A percentile compares a stretch with the other conserved stretches of the same genome.
Evolutionary conservation across 92 coral and sea anemone species (phyloP).

Genomic region (Porites evermanni): DNA sequence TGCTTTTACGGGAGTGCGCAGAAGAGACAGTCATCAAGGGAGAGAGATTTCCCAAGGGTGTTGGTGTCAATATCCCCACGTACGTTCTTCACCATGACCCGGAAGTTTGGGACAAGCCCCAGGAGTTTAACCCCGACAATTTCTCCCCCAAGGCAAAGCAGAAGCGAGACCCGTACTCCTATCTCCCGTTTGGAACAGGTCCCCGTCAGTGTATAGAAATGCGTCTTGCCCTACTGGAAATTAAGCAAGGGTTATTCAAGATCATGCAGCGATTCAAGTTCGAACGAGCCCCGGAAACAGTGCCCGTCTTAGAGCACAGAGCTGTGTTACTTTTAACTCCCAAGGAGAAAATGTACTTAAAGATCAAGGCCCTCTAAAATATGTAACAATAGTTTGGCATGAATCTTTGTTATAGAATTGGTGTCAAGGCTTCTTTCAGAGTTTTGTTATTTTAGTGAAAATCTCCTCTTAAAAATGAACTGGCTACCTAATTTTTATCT

Average conservation of each 20-base stretch:
- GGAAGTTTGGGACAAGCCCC: slow-evolving; percentile 67
- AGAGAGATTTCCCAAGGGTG: slow-evolving; percentile 65
- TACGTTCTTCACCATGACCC: slow-evolving; percentile 78
- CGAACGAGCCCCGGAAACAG: slow-evolving; percentile 63
- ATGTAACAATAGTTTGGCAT: neutral
- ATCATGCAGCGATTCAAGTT: slow-evolving; percentile 68
- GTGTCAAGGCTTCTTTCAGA: too few relatives aligned
- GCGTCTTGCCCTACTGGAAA: slow-evolving; percentile 65
- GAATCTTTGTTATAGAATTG: too few relatives aligned
- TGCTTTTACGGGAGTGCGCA: slow-evolving; percentile 49
- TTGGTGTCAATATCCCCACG: slow-evolving; percentile 55
- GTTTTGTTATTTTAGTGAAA: too few relatives aligned
- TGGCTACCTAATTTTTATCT: too few relatives aligned
- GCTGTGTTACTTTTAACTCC: slow-evolving; percentile 50
- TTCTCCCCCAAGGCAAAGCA: slow-evolving; percentile 73
- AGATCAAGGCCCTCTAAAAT: slow-evolving; percentile 32
- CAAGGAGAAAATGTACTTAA: slow-evolving; percentile 36
- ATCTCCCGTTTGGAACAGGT: slow-evolving; percentile 68
- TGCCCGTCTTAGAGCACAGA: slow-evolving; percentile 11
- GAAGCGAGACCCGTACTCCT: slow-evolving; percentile 70
- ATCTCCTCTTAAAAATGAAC: too few relatives aligned
- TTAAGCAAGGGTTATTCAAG: slow-evolving; percentile 53
- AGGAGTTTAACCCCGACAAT: slow-evolving; percentile 76
- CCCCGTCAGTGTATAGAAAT: slow-evolving; percentile 72
- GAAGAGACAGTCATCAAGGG: slow-evolving; percentile 61